phyloP scores from a whole-genome alignment of 2,888 invertebrate species.

The Spodoptera littoralis region DNA sequence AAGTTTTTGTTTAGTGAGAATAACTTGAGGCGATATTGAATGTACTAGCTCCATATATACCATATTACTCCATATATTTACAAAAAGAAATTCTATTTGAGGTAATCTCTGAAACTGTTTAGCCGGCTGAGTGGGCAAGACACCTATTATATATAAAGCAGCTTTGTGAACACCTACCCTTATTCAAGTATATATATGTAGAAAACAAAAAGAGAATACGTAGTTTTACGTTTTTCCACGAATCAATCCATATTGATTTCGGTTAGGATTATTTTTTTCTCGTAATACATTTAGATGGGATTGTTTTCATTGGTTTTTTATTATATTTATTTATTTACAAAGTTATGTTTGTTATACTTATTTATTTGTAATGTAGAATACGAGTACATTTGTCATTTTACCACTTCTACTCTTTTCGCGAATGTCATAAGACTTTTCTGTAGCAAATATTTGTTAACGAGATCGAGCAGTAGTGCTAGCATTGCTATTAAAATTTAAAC shows the following conservation, averaged over 20 bases:
- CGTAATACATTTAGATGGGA: no score
- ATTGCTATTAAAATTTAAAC: no score
- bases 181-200: constrained; percentile 22
- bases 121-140: constrained; percentile 37
- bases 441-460: no score
- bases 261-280: no score
- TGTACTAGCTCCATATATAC: constrained; percentile 28
- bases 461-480: no score
- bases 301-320: no score
- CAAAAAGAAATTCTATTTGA: constrained; percentile 51
- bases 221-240: constrained; percentile 8
- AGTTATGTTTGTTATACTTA: no score
- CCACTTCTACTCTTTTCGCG: no score
- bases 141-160: constrained; percentile 35
- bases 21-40: constrained; percentile 47
- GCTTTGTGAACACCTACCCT: constrained; percentile 15
- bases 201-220: constrained; percentile 27
- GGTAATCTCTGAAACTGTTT: constrained; percentile 51
- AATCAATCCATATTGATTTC: constrained; percentile 32
- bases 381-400: no score
- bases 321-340: no score
- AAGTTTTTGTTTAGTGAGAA: constrained; percentile 44
- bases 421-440: no score
- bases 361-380: no score
- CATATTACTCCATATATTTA: constrained; percentile 48